Base-by-base conservation (phyloP, 2,888 invertebrate genomes). In the Brachyptera risi region DNA sequence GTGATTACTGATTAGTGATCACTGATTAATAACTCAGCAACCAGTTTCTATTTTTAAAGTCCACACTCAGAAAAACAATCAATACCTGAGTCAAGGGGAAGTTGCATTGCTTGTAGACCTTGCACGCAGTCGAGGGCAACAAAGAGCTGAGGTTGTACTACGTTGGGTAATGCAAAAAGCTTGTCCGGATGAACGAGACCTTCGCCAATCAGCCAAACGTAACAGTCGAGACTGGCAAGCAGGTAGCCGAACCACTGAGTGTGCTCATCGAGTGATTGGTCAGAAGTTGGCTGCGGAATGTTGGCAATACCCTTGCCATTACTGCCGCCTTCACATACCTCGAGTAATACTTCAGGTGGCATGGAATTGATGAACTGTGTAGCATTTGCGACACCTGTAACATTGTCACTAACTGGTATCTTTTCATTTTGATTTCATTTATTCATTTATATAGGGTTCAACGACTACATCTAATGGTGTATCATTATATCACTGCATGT, bases 211-310 rank as follows among this genome's bases (percentile, higher is more conserved):
- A 71, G 67, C 73, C 70, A 75, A 58, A 68, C 70, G 50, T 75
- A 77, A 57, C 71, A 75, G 64, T 82, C 79, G 2, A 82, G 68
- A 27, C 74, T 72, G 35, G 75, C 72, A 2, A 76, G 64, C 1
- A 82, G 69, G 11, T 68, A 67, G 35, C 74, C 71, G 44, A 80
- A 65, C 75, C 74, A 76, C 17, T 71, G 71, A 21, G 69, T 17
- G 9, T 37, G 54, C 7, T 54, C 9, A 2, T 37, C 54, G 19
- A 54, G 17, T 9, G 54, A 15, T 7, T 54, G 19, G 9, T 31
- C 23, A 13, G 54, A 5, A 27, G 3, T 60, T 57, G 31, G 65
- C 57, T 49, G 65, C 47, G 69, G 66, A 40, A 63, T 44, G 50
- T 67, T 67, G 58, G 68, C 63, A 63, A 66, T 65, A 40, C 65